These are phyloP conservation scores for Sceliomorpha sp. DNA, from an alignment of 2,888 invertebrate species.

Conservation along the genomic window DNA sequence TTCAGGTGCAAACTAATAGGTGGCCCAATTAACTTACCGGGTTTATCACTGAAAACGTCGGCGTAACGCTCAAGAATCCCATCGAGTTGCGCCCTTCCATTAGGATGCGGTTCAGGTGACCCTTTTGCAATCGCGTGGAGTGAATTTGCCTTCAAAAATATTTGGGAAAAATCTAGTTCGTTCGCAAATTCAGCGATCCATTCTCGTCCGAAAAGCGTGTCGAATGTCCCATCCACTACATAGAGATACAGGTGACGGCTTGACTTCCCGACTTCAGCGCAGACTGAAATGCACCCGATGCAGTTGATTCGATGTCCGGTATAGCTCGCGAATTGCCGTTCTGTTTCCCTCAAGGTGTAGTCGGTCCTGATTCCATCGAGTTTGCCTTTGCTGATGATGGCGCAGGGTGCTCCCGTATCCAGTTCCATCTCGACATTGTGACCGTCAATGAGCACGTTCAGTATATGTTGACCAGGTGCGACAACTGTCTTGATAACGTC, in stretches of 20 bases:
- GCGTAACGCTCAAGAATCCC: slow-evolving; percentile 3
- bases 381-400: slow-evolving; percentile 13
- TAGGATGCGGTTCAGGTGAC: neutral
- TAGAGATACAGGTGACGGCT: slow-evolving; percentile 20
- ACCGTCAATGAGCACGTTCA: slow-evolving; percentile 26
- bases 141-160: too few relatives aligned
- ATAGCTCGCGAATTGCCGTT: slow-evolving; percentile 39
- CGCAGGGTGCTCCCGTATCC: slow-evolving; percentile 41
- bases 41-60: slow-evolving; percentile 16
- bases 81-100: neutral
- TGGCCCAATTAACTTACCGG: slow-evolving; percentile 30
- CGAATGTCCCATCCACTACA: slow-evolving; percentile 27
- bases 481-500: too few relatives aligned
- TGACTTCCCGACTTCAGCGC: slow-evolving; percentile 11
- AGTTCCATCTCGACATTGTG: slow-evolving; percentile 18
- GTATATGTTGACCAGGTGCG: slow-evolving; percentile 8
- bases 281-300: slow-evolving; percentile 10
- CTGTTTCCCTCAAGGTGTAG: slow-evolving; percentile 10
- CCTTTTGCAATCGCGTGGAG: neutral
- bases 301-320: slow-evolving; percentile 27
- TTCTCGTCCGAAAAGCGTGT: slow-evolving; percentile 30
- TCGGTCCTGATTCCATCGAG: slow-evolving; percentile 8
- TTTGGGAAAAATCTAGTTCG: slow-evolving; percentile 22
- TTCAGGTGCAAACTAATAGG: slow-evolving; percentile 23
- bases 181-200: slow-evolving; percentile 27